Percentiles rank a stretch among this genome's conserved stretches.
These are phyloP conservation scores for Parauchenoglanis ngamensis DNA, from an alignment of 2,797 vertebrate species.

Conservation along the genomic window DNA sequence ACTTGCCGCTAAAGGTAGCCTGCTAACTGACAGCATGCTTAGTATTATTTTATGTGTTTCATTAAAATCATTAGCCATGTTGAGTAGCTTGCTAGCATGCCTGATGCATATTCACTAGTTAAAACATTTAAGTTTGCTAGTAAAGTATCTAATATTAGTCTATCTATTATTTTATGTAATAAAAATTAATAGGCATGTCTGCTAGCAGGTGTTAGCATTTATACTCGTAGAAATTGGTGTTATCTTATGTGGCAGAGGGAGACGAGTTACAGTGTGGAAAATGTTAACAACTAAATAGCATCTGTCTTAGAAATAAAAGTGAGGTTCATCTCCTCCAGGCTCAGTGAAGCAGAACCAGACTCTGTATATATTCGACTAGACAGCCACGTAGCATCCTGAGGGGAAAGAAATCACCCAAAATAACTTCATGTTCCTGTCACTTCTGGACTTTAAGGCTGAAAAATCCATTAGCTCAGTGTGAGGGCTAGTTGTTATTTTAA, in stretches of 20 bases:
- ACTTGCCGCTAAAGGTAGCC: not conserved
- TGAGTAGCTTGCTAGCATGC: not conserved
- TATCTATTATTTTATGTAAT: not conserved
- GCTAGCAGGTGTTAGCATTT: not conserved
- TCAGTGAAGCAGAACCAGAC: slow-evolving; percentile 12
- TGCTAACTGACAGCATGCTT: not conserved
- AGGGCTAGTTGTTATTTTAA: slow-evolving; percentile 8
- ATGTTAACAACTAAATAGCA: not conserved
- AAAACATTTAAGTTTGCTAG: not conserved
- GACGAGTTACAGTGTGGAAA: not conserved
- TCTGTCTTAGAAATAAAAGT: not conserved
- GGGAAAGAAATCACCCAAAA: slow-evolving; percentile 8
- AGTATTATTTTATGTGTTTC: not conserved
- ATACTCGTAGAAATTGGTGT: not conserved
- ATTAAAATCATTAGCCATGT: not conserved
- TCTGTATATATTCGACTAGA: slow-evolving; percentile 18
- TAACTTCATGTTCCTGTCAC: slow-evolving; percentile 23
- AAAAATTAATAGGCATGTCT: not conserved
- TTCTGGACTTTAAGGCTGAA: slow-evolving; percentile 3
- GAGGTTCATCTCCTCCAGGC: not conserved
- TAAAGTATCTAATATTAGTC: not conserved
- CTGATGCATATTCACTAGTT: not conserved
- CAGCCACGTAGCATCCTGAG: not conserved
- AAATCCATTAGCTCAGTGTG: slow-evolving; percentile 25
- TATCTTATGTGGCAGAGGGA: not conserved